A percentile compares a stretch with the other conserved stretches of the same genome.
Conservation (phyloP, 2,888 invertebrate species). For the Tillus elongatus region DNA sequence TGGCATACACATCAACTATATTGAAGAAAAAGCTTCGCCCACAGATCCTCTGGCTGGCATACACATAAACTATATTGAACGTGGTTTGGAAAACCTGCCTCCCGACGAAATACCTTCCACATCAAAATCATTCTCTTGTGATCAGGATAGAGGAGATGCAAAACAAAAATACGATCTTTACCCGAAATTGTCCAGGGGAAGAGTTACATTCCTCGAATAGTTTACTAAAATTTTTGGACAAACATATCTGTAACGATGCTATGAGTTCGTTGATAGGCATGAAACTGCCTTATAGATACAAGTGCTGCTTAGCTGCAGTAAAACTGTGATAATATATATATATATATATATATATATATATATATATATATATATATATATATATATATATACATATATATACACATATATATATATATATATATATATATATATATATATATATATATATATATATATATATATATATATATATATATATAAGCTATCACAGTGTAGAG, state of each 20-base stretch:
- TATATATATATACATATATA: too few species aligned
- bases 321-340: slow-evolving; percentile 15
- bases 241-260: not conserved
- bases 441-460: too few species aligned
- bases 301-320: not conserved
- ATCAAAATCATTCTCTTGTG: slow-evolving; percentile 30
- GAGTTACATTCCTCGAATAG: not conserved
- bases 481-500: slow-evolving; percentile 33
- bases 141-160: too few species aligned
- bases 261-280: slow-evolving; percentile 6
- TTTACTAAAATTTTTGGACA: not conserved
- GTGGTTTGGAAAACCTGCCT: slow-evolving; percentile 24
- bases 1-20: slow-evolving; percentile 60
- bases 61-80: slow-evolving; percentile 59
- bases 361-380: too few species aligned
- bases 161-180: too few species aligned
- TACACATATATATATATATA: too few species aligned
- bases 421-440: too few species aligned
- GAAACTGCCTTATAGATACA: slow-evolving; percentile 12
- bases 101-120: slow-evolving; percentile 35
- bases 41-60: slow-evolving; percentile 46
- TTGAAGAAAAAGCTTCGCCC: slow-evolving; percentile 46
- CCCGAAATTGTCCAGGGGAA: not conserved
- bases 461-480: too few species aligned
- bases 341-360: too few species aligned